phyloP scores from a whole-genome alignment of 2,797 vertebrate species.

The Crocodylus rhombifer region DNA sequence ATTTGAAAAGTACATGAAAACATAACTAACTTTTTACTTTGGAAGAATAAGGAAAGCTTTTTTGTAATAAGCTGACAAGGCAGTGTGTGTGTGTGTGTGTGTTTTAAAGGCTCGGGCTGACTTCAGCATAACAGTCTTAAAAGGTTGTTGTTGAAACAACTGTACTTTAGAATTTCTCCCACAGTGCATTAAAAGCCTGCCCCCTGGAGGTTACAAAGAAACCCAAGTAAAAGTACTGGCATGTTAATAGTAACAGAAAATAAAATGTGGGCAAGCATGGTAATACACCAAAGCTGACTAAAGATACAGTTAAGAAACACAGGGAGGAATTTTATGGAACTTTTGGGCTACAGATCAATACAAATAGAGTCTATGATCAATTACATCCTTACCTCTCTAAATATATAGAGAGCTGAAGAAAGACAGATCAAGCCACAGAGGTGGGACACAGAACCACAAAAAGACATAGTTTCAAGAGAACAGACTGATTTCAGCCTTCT shows the following conservation, averaged over 20 bases:
- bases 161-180: neutral
- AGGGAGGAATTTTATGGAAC: neutral
- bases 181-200: neutral
- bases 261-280: neutral
- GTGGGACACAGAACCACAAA: neutral
- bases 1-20: neutral
- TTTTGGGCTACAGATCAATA: neutral
- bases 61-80: neutral
- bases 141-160: neutral
- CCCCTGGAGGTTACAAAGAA: neutral
- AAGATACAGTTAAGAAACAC: neutral
- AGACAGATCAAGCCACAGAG: neutral
- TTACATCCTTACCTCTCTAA: neutral
- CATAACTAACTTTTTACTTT: neutral
- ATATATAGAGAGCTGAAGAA: neutral
- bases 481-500: neutral
- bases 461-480: neutral
- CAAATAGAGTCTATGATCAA: neutral
- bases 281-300: neutral
- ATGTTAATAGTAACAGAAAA: neutral
- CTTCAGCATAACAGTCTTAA: neutral
- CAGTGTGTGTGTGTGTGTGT: no score
- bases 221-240: neutral
- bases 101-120: neutral
- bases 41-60: neutral